Conservation (phyloP, 2,113 vertebrate species). For the Sitta europaea region DNA sequence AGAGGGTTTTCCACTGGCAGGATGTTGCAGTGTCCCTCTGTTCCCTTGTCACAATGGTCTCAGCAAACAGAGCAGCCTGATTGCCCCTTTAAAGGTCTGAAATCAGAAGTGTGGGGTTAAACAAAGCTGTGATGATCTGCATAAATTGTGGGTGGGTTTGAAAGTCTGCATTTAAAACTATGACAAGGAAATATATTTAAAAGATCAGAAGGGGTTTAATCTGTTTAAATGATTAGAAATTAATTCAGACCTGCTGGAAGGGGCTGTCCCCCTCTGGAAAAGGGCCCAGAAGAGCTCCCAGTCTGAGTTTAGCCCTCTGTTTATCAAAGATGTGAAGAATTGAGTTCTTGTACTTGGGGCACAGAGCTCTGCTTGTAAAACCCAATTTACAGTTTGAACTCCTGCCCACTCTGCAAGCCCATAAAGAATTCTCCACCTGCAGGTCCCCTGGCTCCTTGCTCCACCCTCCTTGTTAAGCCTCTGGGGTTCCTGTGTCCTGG, state of each 20-base stretch:
- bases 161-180: neutral
- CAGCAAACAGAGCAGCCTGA: neutral
- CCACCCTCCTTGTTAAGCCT: neutral
- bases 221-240: neutral
- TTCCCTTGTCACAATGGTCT: neutral
- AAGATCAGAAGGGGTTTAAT: neutral
- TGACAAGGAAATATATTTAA: neutral
- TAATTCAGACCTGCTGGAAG: neutral
- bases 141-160: neutral
- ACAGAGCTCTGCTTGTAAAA: neutral
- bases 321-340: neutral
- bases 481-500: neutral
- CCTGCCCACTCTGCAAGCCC: neutral
- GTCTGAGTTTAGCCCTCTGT: neutral
- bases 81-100: neutral
- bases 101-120: neutral
- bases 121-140: neutral
- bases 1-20: neutral
- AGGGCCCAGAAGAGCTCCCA: neutral
- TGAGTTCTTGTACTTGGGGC: neutral
- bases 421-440: neutral
- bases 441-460: neutral
- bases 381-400: neutral
- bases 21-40: neutral
- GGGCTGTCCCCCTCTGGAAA: neutral